Base-by-base conservation (phyloP, 2,113 vertebrate species). In the Odobenus rosmarus region DNA sequence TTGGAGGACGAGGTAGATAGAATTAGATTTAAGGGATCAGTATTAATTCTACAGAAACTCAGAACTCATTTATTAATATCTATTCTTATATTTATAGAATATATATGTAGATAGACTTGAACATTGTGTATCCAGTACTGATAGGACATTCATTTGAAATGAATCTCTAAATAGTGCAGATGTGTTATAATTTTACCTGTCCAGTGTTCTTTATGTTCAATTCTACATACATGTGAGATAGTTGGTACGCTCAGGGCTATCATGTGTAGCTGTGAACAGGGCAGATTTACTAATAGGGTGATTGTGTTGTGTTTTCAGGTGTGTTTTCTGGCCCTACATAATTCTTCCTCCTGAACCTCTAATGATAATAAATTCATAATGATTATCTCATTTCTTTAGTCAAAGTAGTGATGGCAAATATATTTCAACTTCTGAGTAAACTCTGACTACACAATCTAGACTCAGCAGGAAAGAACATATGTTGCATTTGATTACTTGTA, bases 351-450 rank as follows among this genome's bases (percentile, higher is more conserved):
- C 13, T 92, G 55, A 46, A 93, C 46, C 82, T 97, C 9, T 89
- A 92, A 93, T n/a, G 15, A 72, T 72, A 89, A 26, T 19, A 90
- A 84, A 88, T 87, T 74, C 64, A 67, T n/a, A 92, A 39, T 83
- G 64, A 77, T 18, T 59, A 80, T n/a, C 4, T 95, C 21, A 93
- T 90, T 93, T 96, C 19, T 80, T 96, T 96, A 57, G 21, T 93
- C 88, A 83, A 95, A 92, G 15, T 79, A 83, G 39, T 83, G 59
- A 95, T 64, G 59, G 39, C 21, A 94, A 92, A 80, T 57, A 61
- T 51, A 94, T 55, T 80, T 90, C 5, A 86, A 72, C 46, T 90
- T 80, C 23, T 92, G 69, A 77, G 67, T 61, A 64, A 92, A 92
- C 9, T 85, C 4, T 84, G 90, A 90, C 71, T 94, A 36, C n/a